phyloP scores from a whole-genome alignment of 2,888 invertebrate genomes.

The Ochropleura plecta region DNA sequence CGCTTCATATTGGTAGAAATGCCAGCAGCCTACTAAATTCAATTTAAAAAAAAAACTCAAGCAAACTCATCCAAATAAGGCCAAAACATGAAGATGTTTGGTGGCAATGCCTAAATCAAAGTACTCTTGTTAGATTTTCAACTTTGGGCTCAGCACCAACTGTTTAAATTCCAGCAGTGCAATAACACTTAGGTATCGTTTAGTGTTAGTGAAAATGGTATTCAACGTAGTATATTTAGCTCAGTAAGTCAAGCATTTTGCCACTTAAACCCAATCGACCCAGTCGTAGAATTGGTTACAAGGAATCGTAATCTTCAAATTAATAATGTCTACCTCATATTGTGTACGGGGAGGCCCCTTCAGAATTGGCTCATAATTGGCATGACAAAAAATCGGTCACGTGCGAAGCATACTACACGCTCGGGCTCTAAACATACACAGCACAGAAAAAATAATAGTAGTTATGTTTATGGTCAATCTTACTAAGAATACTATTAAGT shows the following conservation, averaged over 20 bases:
- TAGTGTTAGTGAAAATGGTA: neutral
- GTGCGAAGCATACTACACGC: neutral
- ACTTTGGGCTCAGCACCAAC: neutral
- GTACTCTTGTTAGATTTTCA: neutral
- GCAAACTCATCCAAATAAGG: neutral
- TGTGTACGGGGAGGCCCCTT: slow-evolving; percentile 44
- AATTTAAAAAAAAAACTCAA: neutral
- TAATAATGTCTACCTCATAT: neutral
- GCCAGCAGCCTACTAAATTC: neutral
- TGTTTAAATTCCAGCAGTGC: neutral
- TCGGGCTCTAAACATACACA: neutral
- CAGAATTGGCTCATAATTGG: neutral
- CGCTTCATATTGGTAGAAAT: neutral
- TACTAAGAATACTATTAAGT: no score
- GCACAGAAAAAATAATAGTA: no score
- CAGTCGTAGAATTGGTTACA: slow-evolving; percentile 13
- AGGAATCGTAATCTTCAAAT: slow-evolving; percentile 40
- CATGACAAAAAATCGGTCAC: slow-evolving; percentile 31
- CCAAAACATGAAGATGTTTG: neutral
- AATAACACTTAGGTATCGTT: neutral
- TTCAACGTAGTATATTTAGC: neutral
- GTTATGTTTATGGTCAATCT: no score
- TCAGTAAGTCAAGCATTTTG: slow-evolving; percentile 19
- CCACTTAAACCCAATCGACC: slow-evolving; percentile 2
- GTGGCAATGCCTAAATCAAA: neutral